Percentiles rank a stretch among this genome's conserved stretches.
Conservation (phyloP, 92 coral and sea anemone species). For the Galaxea fascicularis region DNA sequence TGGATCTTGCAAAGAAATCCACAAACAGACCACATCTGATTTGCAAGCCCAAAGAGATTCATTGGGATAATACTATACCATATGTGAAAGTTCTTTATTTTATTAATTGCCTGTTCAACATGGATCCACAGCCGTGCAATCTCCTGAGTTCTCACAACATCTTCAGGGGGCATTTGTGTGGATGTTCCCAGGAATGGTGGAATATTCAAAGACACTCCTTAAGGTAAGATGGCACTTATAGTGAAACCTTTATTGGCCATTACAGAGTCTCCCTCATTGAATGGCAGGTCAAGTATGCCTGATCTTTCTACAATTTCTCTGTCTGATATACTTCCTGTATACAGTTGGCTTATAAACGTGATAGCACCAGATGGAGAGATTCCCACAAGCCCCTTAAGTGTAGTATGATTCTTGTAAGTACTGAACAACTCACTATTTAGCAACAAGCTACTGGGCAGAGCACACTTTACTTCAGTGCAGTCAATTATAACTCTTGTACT, state of each 20-base stretch:
- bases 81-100: slow-evolving; percentile 50
- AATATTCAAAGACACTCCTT: slow-evolving; percentile 50
- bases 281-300: slow-evolving; percentile 59
- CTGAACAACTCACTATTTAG: slow-evolving; percentile 59
- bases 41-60: slow-evolving; percentile 36
- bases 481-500: slow-evolving; percentile 46
- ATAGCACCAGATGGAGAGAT: slow-evolving; percentile 59
- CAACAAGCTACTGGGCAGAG: slow-evolving; percentile 66
- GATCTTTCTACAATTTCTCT: slow-evolving; percentile 67
- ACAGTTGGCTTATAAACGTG: slow-evolving; percentile 49
- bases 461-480: slow-evolving; percentile 58
- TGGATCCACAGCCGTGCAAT: slow-evolving; percentile 52
- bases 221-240: slow-evolving; percentile 48
- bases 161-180: slow-evolving; percentile 53
- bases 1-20: slow-evolving; percentile 58
- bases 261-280: slow-evolving; percentile 58
- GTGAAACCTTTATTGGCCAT: slow-evolving; percentile 70
- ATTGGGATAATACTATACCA: slow-evolving; percentile 45
- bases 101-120: slow-evolving; percentile 59
- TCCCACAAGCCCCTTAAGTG: slow-evolving; percentile 54
- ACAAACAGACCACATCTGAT: slow-evolving; percentile 67
- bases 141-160: slow-evolving; percentile 56
- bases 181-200: slow-evolving; percentile 56
- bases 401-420: slow-evolving; percentile 61
- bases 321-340: slow-evolving; percentile 57